phyloP scores from a whole-genome alignment of 2,888 invertebrate species.

The Stomorhina lunata region DNA sequence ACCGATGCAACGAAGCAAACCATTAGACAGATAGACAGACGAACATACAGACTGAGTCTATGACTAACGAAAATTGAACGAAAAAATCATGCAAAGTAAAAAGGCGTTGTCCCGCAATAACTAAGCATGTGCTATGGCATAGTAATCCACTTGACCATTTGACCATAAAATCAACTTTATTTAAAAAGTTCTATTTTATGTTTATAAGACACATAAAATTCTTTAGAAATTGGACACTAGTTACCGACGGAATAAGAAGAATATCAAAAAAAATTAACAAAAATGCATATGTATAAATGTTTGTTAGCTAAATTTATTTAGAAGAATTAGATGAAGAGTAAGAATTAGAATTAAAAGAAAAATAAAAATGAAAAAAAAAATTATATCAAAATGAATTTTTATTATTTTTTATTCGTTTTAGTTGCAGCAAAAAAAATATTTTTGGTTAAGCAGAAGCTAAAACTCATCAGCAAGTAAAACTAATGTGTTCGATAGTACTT shows the following conservation, averaged over 20 bases:
- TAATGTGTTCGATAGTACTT: slow-evolving; percentile 17
- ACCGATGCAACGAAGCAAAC: slow-evolving; percentile 3
- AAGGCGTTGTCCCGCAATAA: slow-evolving; percentile 64
- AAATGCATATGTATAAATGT: background rate
- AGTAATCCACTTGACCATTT: slow-evolving; percentile 78
- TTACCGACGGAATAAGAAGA: slow-evolving; percentile 17
- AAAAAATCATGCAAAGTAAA: slow-evolving; percentile 60
- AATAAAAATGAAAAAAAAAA: slow-evolving; percentile 1
- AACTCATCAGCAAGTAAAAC: slow-evolving; percentile 58
- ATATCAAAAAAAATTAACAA: slow-evolving; percentile 8
- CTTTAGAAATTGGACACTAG: slow-evolving; percentile 60
- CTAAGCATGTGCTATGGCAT: slow-evolving; percentile 70
- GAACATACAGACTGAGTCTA: slow-evolving; percentile 13
- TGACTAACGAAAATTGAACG: slow-evolving; percentile 21
- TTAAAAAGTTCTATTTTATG: slow-evolving; percentile 62
- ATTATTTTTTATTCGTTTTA: slow-evolving; percentile 21
- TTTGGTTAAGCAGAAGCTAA: slow-evolving; percentile 54
- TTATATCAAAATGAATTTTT: slow-evolving; percentile 56
- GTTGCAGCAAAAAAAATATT: slow-evolving; percentile 9
- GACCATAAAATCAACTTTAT: slow-evolving; percentile 73
- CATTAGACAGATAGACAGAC: background rate
- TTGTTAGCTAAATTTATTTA: background rate
- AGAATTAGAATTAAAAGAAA: background rate
- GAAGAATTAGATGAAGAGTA: slow-evolving; percentile 10
- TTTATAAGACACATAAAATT: slow-evolving; percentile 53